phyloP scores from a whole-genome alignment of 1,140 invertebrate species.

The Drosophila parabipectinata region DNA sequence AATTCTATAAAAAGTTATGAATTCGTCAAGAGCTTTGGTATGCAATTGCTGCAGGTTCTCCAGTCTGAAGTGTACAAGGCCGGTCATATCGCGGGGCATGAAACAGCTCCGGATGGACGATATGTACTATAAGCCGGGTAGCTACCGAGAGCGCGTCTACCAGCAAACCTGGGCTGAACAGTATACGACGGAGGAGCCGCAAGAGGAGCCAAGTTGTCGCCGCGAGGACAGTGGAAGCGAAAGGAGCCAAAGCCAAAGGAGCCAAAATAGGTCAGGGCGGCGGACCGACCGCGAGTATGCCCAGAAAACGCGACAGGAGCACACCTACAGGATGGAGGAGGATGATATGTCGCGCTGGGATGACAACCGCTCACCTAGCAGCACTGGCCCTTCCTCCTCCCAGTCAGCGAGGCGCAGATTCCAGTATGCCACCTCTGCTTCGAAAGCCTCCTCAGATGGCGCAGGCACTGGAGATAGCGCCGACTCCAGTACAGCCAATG shows the following conservation, averaged over 20 bases:
- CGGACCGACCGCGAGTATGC: background rate
- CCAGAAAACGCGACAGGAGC: background rate
- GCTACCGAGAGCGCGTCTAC: background rate
- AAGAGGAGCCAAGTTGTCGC: background rate
- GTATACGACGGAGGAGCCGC: background rate
- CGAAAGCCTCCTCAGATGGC: background rate
- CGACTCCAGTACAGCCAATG: background rate
- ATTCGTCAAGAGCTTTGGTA: conserved; percentile 1
- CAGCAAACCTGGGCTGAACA: conserved; percentile 14
- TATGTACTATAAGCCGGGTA: conserved; percentile 5
- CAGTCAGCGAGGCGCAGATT: background rate
- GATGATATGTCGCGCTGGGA: background rate
- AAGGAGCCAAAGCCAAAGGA: background rate
- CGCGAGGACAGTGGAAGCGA: background rate
- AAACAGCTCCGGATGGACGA: conserved; percentile 10
- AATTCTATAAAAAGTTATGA: conserved; percentile 6
- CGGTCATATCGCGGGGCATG: background rate
- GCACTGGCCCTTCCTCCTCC: too few relatives aligned
- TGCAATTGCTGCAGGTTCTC: background rate
- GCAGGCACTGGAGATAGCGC: background rate
- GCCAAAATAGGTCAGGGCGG: background rate
- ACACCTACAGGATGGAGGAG: background rate
- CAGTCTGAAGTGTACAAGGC: background rate
- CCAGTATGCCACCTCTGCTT: background rate
- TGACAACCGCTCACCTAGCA: background rate